Evolutionary conservation across 1,140 invertebrate genomes (phyloP).

Genomic region (Solenopsis invicta): DNA sequence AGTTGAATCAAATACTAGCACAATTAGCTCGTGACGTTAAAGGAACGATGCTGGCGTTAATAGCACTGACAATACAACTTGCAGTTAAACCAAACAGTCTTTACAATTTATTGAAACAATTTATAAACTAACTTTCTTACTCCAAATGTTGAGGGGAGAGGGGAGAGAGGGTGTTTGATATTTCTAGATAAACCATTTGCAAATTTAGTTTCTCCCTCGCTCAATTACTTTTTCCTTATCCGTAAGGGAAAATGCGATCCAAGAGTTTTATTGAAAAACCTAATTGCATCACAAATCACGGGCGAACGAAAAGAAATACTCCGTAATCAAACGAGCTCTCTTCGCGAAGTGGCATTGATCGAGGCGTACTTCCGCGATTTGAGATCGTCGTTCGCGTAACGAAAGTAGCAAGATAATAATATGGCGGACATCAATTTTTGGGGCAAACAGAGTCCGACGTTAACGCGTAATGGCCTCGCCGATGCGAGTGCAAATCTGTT

Average conservation of each 20-base stretch:
- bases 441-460: constrained; percentile 72
- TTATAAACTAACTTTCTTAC: constrained; percentile 7
- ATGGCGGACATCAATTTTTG: constrained; percentile 73
- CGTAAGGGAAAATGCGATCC: not conserved
- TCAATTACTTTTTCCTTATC: not conserved
- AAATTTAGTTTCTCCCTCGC: constrained; percentile 3
- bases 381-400: constrained; percentile 38
- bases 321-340: not conserved
- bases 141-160: not conserved
- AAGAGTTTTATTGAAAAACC: not conserved
- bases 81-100: not conserved
- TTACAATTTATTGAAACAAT: not conserved
- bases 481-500: constrained; percentile 56
- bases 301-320: not conserved
- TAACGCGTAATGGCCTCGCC: constrained; percentile 68
- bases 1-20: constrained; percentile 81
- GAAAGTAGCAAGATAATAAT: constrained; percentile 42
- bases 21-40: constrained; percentile 75
- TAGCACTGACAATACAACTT: not conserved
- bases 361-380: not conserved
- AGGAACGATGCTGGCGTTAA: constrained; percentile 19
- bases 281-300: not conserved
- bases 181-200: not conserved
- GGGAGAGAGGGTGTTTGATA: too few relatives aligned
- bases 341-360: not conserved